These are phyloP conservation scores for Pardalotus punctatus DNA, from an alignment of 2,113 vertebrate species.

Conservation along the genomic window DNA sequence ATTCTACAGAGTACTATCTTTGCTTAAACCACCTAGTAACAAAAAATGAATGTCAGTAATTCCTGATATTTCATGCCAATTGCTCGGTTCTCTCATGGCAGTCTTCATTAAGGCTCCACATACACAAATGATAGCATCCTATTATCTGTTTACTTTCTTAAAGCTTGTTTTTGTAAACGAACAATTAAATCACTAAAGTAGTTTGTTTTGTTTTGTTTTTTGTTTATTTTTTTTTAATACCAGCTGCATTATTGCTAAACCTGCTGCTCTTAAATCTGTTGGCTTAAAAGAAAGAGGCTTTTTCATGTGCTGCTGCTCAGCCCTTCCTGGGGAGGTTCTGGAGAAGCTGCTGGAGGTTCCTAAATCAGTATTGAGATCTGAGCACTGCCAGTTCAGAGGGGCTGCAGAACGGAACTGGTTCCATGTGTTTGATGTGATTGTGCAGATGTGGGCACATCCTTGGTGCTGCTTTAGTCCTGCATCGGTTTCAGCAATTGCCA, in stretches of 20 bases:
- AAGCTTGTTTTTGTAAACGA: background rate
- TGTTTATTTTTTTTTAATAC: background rate
- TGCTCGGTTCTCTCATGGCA: background rate
- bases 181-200: background rate
- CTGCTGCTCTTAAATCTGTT: background rate
- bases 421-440: background rate
- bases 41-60: background rate
- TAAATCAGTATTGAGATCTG: background rate
- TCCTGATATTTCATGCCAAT: background rate
- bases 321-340: background rate
- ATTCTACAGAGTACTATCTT: background rate
- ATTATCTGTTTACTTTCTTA: background rate
- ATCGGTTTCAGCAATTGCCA: background rate
- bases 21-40: background rate
- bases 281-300: background rate
- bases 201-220: too few species aligned
- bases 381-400: background rate
- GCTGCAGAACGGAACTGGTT: background rate
- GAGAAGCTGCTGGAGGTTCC: background rate
- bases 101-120: background rate
- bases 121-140: background rate
- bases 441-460: background rate
- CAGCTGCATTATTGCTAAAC: background rate
- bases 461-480: background rate
- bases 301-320: background rate